Evolutionary conservation across 2,888 invertebrate genomes (phyloP), one percentile per base, ranked within the genome.

Genomic region (Drosophila incognita): DNA sequence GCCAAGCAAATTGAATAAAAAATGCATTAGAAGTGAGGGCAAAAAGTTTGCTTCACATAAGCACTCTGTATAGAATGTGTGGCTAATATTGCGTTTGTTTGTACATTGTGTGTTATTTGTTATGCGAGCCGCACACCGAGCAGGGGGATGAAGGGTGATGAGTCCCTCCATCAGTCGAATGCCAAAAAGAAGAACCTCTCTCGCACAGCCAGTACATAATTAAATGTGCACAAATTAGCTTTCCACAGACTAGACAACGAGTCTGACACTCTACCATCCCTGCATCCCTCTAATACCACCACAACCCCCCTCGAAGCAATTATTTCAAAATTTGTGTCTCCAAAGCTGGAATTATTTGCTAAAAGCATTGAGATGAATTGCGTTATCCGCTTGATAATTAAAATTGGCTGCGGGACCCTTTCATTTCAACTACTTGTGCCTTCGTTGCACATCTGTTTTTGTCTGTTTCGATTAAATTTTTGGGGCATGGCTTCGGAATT

Each of bases 11-110:
- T 68, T 48, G 63, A 80, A 80, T 71, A 61, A 66, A 67, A 65
- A 64, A 74, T 56, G 61, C 74, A 86, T 80, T 80, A 83, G 70
- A 66, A 67, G 51, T 51, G 61, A 76, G 69, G 58, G 61, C 68
- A 62, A 72, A 73, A 76, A 76, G 52, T 76, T 75, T 57, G 61
- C 74, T 65, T 67, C 48, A 54, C 46, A 69, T 40, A 64, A 59
- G 62, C 62, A 75, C 56, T 49, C 64, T 49, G 53, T 13, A 54
- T 61, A 53, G 57, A 70, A 52, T 72, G 46, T 52, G 27, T 54
- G 36, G 24, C 35, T 27, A 54, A 27, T 40, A 33, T 33, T 53
- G 40, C 8, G 18, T 15, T 46, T 27, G 13, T 38, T 29, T 8
- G 8, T 40, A 48, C 33, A 66, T 36, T 57, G 49, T 59, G 33